Percentiles rank a stretch among this genome's conserved stretches.
Conservation (phyloP, 2,797 vertebrate species). For the Pseudotriccus pelzelni region DNA sequence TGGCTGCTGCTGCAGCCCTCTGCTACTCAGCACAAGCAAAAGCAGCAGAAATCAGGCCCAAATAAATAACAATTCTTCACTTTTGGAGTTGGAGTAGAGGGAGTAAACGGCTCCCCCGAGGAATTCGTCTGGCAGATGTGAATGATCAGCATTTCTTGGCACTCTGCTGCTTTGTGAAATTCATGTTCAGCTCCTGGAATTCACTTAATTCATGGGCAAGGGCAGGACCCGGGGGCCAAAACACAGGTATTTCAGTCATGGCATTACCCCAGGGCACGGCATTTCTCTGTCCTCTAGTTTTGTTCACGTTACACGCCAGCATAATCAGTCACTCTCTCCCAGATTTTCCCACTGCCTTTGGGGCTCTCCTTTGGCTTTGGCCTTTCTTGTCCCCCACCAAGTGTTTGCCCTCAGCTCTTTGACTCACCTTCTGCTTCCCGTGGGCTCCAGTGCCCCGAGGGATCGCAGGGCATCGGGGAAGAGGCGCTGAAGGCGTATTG, state of each 20-base stretch:
- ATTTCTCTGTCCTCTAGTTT: neutral
- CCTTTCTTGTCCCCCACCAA: neutral
- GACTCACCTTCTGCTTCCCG: conserved; percentile 94
- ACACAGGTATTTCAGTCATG: neutral
- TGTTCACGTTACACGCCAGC: neutral
- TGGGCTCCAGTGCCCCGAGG: conserved; percentile 97
- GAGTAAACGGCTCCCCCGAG: conserved; percentile 12
- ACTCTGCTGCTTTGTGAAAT: conserved; percentile 5
- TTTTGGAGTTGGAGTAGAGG: neutral
- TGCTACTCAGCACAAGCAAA: neutral
- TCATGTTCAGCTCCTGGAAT: conserved; percentile 13
- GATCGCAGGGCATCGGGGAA: conserved; percentile 91
- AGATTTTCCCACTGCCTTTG: neutral
- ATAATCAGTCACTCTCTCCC: neutral
- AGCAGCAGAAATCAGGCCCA: neutral
- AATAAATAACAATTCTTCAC: neutral
- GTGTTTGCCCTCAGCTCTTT: neutral
- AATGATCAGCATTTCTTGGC: conserved; percentile 49
- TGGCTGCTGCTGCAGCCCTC: neutral
- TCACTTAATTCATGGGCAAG: neutral
- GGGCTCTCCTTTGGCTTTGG: neutral
- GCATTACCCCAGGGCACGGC: neutral
- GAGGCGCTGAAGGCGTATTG: conserved; percentile 94
- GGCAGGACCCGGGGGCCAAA: neutral
- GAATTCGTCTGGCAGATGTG: conserved; percentile 9